Conservation (phyloP, 2,888 invertebrate genomes). For the Lagria hirta region DNA sequence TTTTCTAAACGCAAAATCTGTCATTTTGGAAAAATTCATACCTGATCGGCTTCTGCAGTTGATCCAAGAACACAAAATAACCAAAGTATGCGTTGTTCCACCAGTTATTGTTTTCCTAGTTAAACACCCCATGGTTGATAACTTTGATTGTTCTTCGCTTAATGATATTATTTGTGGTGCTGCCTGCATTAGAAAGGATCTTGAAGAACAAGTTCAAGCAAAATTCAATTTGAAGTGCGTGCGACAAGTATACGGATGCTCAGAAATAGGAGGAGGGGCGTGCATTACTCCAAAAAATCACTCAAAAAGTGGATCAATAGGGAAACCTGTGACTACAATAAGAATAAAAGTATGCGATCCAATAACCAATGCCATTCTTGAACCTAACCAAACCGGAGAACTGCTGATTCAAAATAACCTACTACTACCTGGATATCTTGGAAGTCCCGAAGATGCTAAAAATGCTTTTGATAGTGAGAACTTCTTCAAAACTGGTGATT, state of each 20-base stretch:
- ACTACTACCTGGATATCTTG: conserved; percentile 68
- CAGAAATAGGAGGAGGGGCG: conserved; percentile 67
- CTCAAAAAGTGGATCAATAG: conserved; percentile 61
- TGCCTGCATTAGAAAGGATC: conserved; percentile 12
- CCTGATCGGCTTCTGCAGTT: conserved; percentile 15
- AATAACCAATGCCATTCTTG: conserved; percentile 61
- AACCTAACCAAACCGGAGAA: conserved; percentile 71
- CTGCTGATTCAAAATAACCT: conserved; percentile 74
- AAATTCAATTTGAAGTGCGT: conserved; percentile 19
- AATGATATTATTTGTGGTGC: conserved; percentile 20
- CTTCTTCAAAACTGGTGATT: conserved; percentile 71
- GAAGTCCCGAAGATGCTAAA: conserved; percentile 63
- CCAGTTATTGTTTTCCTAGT: conserved; percentile 19
- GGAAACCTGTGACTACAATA: conserved; percentile 60
- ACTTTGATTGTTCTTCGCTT: conserved; percentile 22
- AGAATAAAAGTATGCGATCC: conserved; percentile 62
- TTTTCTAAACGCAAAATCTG: conserved; percentile 7
- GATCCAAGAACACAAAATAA: conserved; percentile 16
- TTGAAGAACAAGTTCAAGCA: conserved; percentile 10
- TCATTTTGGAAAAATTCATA: conserved; percentile 19
- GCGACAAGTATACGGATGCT: conserved; percentile 20
- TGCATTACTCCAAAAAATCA: conserved; percentile 46
- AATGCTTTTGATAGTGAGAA: conserved; percentile 69
- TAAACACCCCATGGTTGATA: conserved; percentile 15
- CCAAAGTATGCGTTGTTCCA: conserved; percentile 17